Base-by-base conservation (phyloP, 2,797 vertebrate species). In the Odontamblyopus rebecca region DNA sequence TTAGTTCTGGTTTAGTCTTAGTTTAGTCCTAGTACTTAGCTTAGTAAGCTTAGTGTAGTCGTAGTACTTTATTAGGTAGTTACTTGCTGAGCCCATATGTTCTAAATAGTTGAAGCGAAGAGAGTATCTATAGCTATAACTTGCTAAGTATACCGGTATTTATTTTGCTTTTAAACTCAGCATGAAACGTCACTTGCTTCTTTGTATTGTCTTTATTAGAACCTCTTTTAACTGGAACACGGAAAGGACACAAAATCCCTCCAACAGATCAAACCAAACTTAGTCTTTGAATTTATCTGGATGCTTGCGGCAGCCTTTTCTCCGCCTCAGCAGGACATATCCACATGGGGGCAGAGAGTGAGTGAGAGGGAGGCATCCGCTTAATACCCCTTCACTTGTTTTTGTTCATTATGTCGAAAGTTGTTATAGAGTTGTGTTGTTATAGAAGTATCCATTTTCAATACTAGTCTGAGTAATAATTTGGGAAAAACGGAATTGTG, bases 181-280 rank as follows among this genome's bases (percentile, higher is more conserved):
- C 41, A 7, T 16, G 9, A n/a, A 54, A 66, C 61, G 48, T 63
- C 19, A 61, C 26, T 71, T 67, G 12, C 13, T 48, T 30, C 60
- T 3, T 53, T 50, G 29, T 60, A 7, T 66, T 61, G 72, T 11
- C 6, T 2, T 50, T 61, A 66, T 83, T 60, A 26, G 62, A 71
- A 67, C 53, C 57, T 74, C 61, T 32, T 80, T 48, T 75, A 18
- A 71, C 77, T 64, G 70, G 29, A 51, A 5, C 19, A 30, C 53
- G 57, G n/a, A 76, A 23, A 81, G 59, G 69, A 68, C 68, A 66
- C 68, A 61, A 64, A 65, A 63, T 76, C 70, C 66, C 27, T 70
- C 7, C 11, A 12, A 69, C 35, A 51, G 78, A 88, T 87, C 76
- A 88, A 85, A 80, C 77, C 54, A 18, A 73, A 56, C 65, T 27